Evolutionary conservation across 1,140 invertebrate species (phyloP), one percentile per base, ranked within the genome.

Genomic region (Linepithema humile): DNA sequence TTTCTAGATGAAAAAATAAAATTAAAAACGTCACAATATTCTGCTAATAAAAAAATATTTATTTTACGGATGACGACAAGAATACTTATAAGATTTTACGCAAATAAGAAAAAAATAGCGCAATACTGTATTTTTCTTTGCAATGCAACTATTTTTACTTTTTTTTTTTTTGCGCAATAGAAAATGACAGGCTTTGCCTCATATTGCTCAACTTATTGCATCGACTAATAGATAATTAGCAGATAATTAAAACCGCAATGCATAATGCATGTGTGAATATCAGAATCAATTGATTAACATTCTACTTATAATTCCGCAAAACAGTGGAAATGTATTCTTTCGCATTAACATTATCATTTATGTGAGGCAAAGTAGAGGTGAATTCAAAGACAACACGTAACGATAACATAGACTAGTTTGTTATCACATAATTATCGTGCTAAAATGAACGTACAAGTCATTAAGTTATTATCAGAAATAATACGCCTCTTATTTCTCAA

Each of bases 371-470:
- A 17, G 1, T 10, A 59, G 12, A 38, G 23, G 20, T 65, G 32
- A 53, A n/a, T 17, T 53, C 43, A 77, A n/a, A 65, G 9, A 5
- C 15, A 12, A 78, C 17, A 40, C 40, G 29, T 64, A 48, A 23
- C 17, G 32, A 78, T 38, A 50, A 9, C 40, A n/a, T 48, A 32
- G 10, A 60, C 10, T 32, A 57, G 43, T 38, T 77, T 12, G 17
- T 67, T 67, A 53, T 67, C 62, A 15, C 60, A 5, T 78, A 77
- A 78, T 78, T 78, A 78, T 78, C 32, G 15, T 20, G 45, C 5
- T 77, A 9, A 38, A 67, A 40, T 40, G 5, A 53, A 67, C 32
- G 29, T 65, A 3, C n/a, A 38, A 48, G 3, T 78, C 62, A 29
- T 32, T 12, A 6, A 4, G 10, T 50, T 53, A 53, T 78, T 78